Base-by-base conservation (phyloP, 2,797 vertebrate species). In the Anolis apletophallus region DNA sequence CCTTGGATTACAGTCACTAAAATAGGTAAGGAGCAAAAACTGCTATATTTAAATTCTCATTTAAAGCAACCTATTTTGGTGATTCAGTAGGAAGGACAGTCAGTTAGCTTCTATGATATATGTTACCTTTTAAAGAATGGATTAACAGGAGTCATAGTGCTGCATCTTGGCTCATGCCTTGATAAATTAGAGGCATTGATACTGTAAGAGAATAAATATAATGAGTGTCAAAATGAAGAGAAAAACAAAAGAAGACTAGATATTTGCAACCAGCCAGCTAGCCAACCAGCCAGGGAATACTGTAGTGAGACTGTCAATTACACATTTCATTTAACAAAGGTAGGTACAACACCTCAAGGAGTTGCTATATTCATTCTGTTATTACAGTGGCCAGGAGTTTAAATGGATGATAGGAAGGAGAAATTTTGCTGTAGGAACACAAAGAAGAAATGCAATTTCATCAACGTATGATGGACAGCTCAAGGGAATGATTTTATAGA, bases 361-460 rank as follows among this genome's bases (percentile, higher is more conserved):
- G 79, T 71, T 68, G 90, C 88, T 88, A 90, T 4, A 91, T 80
- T 91, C 77, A 85, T 91, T 91, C 88, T 36, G 81, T 76, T 11
- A 64, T n/a, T 87, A 32, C 81, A 74, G 83, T 68, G 90, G 76
- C 55, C 67, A 0, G 4, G 59, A 75, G 74, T 1, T 0, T 57
- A 78, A 85, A 85, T 17, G 8, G 77, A 61, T 26, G 46, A 40
- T 7, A 17, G 67, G 7, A 57, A 83, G 57, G 81, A 86, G 55
- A 75, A 80, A 87, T 23, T 74, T 10, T 88, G 85, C 80, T 55
- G 34, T 55, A 64, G 57, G 46, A 73, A 73, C 32, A 67, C 21
- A 64, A 61, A 50, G 57, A 67, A 67, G 64, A 81, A 84, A 79
- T 74, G 32, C 34, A 73, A 82, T 87, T 57, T 77, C 61, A 36